Base-by-base conservation (phyloP, 2,113 vertebrate genomes). In the Morone chrysops region DNA sequence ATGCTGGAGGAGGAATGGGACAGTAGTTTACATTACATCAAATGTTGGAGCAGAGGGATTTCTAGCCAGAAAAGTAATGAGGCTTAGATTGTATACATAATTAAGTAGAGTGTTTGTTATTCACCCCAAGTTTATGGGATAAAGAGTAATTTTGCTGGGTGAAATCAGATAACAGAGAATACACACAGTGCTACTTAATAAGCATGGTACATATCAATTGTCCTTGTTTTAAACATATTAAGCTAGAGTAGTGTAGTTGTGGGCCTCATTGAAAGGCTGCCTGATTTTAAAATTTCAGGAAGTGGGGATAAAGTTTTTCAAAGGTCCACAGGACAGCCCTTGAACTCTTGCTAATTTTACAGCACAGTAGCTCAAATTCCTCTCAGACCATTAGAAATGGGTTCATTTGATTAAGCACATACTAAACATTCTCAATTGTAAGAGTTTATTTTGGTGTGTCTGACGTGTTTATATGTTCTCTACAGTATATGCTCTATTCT, bases 31-130 rank as follows among this genome's bases (percentile, higher is more conserved):
- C 20, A 59, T 45, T 53, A 8, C 62, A 60, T 43, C 12, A 13
- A 12, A 38, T n/a, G 40, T 38, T 47, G 25, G 22, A 31, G 2
- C 48, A 13, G 13, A 74, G 31, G 36, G 6, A 4, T 61, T 61
- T 43, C 61, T 54, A 61, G 57, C 60, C 51, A 53, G 14, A 12
- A 61, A 53, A 53, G 69, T 25, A 74, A 79, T 63, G 70, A 78
- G 14, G 20, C 56, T 61, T 68, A 12, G 17, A 25, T 38, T 48
- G 31, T 40, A 10, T 47, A 13, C 2, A 5, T 47, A 45, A 51
- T 68, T 31, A 69, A n/a, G 45, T 12, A 22, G 4, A 56, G 25
- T 31, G 53, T 68, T 61, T 60, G 8, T 36, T 53, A 25, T 78
- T 59, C 25, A 41, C 8, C 25, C 8, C 13, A 47, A n/a, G 22